These are phyloP conservation scores for Cebidichthys violaceus DNA, from an alignment of 2,113 vertebrate genomes.

Conservation along the genomic window DNA sequence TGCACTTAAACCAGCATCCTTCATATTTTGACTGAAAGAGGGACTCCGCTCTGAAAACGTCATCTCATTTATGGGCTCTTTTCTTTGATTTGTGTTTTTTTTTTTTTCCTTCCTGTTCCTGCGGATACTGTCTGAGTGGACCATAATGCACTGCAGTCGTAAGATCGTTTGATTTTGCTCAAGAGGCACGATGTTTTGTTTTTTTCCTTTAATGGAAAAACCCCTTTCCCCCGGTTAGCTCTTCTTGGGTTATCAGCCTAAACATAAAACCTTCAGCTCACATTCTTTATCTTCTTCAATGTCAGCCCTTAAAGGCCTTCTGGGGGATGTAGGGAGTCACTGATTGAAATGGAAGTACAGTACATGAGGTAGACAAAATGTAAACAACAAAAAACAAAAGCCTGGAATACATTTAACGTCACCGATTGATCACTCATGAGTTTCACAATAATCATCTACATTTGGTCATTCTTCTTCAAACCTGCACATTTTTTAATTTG, in stretches of 20 bases:
- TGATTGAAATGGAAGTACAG: not conserved
- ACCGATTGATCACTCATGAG: no score
- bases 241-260: slow-evolving; percentile 3
- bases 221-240: not conserved
- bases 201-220: slow-evolving; percentile 22
- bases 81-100: slow-evolving; percentile 46
- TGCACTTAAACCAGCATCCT: slow-evolving; percentile 20
- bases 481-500: not conserved
- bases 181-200: not conserved
- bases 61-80: slow-evolving; percentile 23
- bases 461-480: not conserved
- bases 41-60: slow-evolving; percentile 27
- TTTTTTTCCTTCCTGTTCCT: slow-evolving; percentile 22
- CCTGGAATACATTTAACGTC: not conserved
- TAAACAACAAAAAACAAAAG: not conserved
- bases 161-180: slow-evolving; percentile 30
- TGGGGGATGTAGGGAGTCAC: slow-evolving; percentile 11
- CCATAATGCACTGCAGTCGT: slow-evolving; percentile 18
- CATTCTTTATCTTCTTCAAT: slow-evolving; percentile 9
- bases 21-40: slow-evolving; percentile 25
- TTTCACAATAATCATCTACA: not conserved
- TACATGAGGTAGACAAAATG: not conserved
- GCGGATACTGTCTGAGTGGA: slow-evolving; percentile 11
- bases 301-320: slow-evolving; percentile 19
- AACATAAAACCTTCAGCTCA: slow-evolving; percentile 28